A percentile compares a stretch with the other conserved stretches of the same genome.
Conservation (phyloP, 2,888 invertebrate species). For the Allolobophora icterica region DNA sequence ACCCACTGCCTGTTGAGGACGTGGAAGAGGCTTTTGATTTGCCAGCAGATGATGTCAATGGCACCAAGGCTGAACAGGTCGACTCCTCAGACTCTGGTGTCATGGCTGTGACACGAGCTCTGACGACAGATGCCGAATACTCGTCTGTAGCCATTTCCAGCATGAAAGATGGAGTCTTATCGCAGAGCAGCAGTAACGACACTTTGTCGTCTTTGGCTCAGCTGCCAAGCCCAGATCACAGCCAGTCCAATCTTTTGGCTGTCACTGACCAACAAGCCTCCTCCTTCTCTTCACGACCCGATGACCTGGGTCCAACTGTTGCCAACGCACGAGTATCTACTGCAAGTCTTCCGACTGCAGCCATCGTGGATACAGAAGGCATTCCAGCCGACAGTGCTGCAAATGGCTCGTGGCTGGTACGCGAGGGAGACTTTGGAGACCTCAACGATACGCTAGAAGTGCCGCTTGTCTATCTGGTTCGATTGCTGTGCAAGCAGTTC, state of each 20-base stretch:
- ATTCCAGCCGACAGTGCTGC: not conserved
- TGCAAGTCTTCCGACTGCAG: constrained; percentile 34
- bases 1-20: not conserved
- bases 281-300: constrained; percentile 34
- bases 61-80: not conserved
- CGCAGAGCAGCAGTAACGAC: constrained; percentile 58
- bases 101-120: not conserved
- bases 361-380: constrained; percentile 20
- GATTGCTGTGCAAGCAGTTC: constrained; percentile 77
- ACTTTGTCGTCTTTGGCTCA: constrained; percentile 50
- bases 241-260: constrained; percentile 24
- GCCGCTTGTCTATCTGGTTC: constrained; percentile 76
- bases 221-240: constrained; percentile 1
- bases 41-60: not conserved
- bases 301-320: constrained; percentile 53
- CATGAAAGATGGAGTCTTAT: constrained; percentile 54
- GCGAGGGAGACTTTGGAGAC: constrained; percentile 38
- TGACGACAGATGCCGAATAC: constrained; percentile 51
- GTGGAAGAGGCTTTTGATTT: constrained; percentile 36
- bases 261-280: constrained; percentile 25
- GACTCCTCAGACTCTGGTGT: not conserved
- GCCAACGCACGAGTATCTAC: not conserved
- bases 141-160: constrained; percentile 59
- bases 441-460: constrained; percentile 65
- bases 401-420: not conserved